Percentiles rank a stretch among this genome's conserved stretches.
Conservation (phyloP, 2,888 invertebrate species). For the Amiota mariae region DNA sequence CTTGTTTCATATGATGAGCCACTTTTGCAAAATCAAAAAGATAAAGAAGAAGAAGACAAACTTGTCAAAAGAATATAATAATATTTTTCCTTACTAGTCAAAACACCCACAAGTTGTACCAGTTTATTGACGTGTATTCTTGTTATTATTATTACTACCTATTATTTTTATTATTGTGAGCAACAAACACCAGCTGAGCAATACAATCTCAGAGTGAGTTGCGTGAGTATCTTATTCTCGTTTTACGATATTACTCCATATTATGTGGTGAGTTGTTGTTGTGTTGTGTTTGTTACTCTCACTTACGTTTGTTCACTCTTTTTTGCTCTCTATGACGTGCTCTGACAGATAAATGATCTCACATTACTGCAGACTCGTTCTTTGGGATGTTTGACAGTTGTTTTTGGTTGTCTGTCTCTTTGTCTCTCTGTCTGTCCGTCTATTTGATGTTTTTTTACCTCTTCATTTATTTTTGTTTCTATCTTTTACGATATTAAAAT, state of each 20-base stretch:
- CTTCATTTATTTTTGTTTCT: constrained; percentile 26
- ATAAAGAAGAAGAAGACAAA: too few species aligned
- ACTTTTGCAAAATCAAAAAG: too few species aligned
- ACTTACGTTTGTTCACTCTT: background rate
- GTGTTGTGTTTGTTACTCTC: background rate
- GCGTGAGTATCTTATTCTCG: background rate
- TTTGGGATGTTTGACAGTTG: background rate
- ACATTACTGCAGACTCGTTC: constrained; percentile 20
- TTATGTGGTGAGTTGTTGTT: background rate
- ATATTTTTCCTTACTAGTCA: too few species aligned
- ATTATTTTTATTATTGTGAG: background rate
- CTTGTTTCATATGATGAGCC: too few species aligned
- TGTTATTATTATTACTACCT: constrained; percentile 4
- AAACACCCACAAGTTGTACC: constrained; percentile 14
- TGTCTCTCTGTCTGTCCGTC: constrained; percentile 36
- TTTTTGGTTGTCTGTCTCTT: constrained; percentile 30
- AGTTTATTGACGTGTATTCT: background rate
- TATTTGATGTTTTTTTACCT: constrained; percentile 28
- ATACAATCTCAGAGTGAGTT: background rate
- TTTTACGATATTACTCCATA: constrained; percentile 14
- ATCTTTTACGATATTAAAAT: constrained; percentile 61
- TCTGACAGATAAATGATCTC: constrained; percentile 3
- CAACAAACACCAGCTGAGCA: constrained; percentile 11
- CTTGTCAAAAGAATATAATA: too few species aligned
- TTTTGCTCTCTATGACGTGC: background rate